Evolutionary conservation across 92 coral and sea anemone species (phyloP).

Genomic region (Palythoa caribaeorum): DNA sequence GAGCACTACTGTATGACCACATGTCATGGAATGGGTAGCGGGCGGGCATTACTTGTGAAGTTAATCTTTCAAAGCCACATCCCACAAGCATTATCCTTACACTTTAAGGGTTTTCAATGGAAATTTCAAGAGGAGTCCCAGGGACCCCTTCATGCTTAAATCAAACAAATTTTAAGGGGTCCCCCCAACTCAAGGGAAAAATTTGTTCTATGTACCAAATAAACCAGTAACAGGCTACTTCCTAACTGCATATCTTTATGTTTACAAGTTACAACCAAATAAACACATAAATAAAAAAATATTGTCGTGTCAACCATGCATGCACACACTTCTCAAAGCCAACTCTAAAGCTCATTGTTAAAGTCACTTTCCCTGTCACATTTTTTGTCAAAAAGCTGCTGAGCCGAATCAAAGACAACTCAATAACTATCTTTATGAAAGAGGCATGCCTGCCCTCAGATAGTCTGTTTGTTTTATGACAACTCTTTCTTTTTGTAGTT

Average conservation of each 20-base stretch:
- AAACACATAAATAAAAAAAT: neutral
- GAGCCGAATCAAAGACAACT: slow-evolving; percentile 30
- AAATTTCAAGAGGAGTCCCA: slow-evolving; percentile 12
- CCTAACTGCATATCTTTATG: slow-evolving; percentile 19
- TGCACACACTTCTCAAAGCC: slow-evolving; percentile 9
- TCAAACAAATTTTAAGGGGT: slow-evolving; percentile 27
- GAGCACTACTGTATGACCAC: too few species aligned
- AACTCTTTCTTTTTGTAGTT: slow-evolving; percentile 40
- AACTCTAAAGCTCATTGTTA: slow-evolving; percentile 16
- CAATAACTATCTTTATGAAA: slow-evolving; percentile 26
- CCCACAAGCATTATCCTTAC: too few species aligned
- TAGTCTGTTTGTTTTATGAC: slow-evolving; percentile 39
- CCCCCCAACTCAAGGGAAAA: slow-evolving; percentile 25
- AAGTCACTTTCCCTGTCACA: slow-evolving; percentile 38
- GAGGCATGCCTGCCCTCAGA: slow-evolving; percentile 42
- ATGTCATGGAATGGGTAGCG: too few species aligned
- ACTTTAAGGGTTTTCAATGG: slow-evolving; percentile 19
- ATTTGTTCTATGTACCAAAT: neutral
- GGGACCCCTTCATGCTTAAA: too few species aligned
- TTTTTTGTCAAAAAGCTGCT: slow-evolving; percentile 30
- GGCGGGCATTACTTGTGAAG: too few species aligned
- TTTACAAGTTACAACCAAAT: slow-evolving; percentile 21
- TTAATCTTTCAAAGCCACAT: too few species aligned
- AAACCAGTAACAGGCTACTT: slow-evolving; percentile 15
- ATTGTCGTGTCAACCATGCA: slow-evolving; percentile 27